phyloP scores from a whole-genome alignment of 2,888 invertebrate species.

The Dusona sp. region DNA sequence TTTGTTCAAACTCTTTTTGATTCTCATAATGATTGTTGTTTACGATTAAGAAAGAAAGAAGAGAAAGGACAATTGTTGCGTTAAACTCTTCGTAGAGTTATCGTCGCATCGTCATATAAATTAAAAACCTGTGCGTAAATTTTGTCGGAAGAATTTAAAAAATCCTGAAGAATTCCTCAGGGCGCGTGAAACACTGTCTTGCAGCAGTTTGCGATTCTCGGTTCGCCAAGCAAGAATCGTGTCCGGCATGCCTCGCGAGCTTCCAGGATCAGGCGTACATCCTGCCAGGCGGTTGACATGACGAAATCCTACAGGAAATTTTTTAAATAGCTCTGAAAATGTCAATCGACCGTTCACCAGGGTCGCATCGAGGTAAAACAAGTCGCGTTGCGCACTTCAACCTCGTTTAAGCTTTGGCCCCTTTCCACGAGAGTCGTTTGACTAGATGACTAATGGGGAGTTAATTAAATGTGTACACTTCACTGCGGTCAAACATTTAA shows the following conservation, averaged over 20 bases:
- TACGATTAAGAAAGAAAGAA: too few species aligned
- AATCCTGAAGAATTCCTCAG: not conserved
- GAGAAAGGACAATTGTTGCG: too few species aligned
- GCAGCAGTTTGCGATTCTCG: constrained; percentile 56
- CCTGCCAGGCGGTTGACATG: constrained; percentile 67
- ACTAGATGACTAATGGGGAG: not conserved
- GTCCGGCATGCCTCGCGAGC: constrained; percentile 80
- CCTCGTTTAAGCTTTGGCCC: constrained; percentile 30
- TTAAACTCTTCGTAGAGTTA: too few species aligned
- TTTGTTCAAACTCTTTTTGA: not conserved
- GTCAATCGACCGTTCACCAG: constrained; percentile 65
- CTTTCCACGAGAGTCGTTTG: not conserved
- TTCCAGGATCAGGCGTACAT: constrained; percentile 81
- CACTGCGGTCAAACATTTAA: constrained; percentile 69
- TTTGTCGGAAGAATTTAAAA: not conserved
- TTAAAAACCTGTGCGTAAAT: too few species aligned
- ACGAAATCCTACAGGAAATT: constrained; percentile 10
- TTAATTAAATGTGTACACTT: constrained; percentile 53
- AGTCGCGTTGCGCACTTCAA: constrained; percentile 55
- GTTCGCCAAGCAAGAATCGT: constrained; percentile 74
- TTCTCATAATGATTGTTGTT: too few species aligned
- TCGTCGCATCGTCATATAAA: too few species aligned
- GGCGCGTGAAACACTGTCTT: not conserved
- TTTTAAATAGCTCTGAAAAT: constrained; percentile 65
- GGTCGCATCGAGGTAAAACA: constrained; percentile 49